Percentiles rank a stretch among this genome's conserved stretches.
Conservation (phyloP, 1,140 invertebrate species). For the Hylaeus anthracinus region DNA sequence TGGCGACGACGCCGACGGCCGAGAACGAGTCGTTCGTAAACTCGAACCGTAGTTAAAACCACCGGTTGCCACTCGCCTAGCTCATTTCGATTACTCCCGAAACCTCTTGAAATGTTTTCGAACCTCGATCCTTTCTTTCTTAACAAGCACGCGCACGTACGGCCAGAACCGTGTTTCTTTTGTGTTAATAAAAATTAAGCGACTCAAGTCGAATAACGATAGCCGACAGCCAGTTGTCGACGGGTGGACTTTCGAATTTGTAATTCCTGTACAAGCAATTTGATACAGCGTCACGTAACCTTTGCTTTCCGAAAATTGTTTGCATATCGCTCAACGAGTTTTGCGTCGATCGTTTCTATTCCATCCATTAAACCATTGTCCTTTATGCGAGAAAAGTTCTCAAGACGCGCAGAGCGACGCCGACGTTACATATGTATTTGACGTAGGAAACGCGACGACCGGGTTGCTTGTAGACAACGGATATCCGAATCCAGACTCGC, state of each 20-base stretch:
- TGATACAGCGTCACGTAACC: too few relatives aligned
- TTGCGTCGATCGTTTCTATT: too few relatives aligned
- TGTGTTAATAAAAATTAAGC: too few relatives aligned
- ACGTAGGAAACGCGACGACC: neutral
- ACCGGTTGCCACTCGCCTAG: slow-evolving; percentile 49
- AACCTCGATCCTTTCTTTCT: slow-evolving; percentile 11
- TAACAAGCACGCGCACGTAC: neutral
- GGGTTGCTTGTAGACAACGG: slow-evolving; percentile 28
- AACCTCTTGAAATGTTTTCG: slow-evolving; percentile 12
- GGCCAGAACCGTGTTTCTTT: too few relatives aligned
- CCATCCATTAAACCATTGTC: neutral
- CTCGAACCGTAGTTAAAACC: slow-evolving; percentile 60
- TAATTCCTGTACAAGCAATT: too few relatives aligned
- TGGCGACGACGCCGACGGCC: slow-evolving; percentile 5
- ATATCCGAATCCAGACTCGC: slow-evolving; percentile 35
- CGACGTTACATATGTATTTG: neutral
- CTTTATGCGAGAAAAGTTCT: neutral
- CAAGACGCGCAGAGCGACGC: neutral
- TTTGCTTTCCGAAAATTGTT: too few relatives aligned
- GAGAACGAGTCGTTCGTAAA: slow-evolving; percentile 39
- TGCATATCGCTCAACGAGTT: too few relatives aligned
- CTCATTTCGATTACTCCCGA: slow-evolving; percentile 10
- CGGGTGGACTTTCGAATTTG: too few relatives aligned
- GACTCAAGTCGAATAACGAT: too few relatives aligned
- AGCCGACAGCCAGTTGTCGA: too few relatives aligned